Conservation (phyloP, 2,797 vertebrate species). For the Aldrovandia affinis region DNA sequence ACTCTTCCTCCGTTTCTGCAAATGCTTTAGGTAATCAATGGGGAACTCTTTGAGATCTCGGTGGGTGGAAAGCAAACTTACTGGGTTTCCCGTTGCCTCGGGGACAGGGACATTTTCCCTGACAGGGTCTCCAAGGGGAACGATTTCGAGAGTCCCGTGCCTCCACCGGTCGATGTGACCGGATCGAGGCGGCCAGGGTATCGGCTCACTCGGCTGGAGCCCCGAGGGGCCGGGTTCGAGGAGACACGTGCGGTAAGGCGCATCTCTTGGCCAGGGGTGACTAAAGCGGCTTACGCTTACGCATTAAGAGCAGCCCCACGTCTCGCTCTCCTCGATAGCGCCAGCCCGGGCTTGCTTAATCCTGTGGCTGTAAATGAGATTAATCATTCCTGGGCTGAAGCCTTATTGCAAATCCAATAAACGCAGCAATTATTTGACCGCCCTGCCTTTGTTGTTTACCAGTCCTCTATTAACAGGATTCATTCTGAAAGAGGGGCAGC, state of each 20-base stretch:
- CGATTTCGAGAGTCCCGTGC: not conserved
- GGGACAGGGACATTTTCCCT: not conserved
- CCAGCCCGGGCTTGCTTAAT: not conserved
- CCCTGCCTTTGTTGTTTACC: conserved; percentile 25
- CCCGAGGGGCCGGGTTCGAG: not conserved
- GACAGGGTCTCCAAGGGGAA: not conserved
- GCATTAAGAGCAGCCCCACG: not conserved
- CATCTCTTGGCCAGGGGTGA: not conserved
- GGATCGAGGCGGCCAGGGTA: not conserved
- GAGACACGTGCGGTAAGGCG: no score
- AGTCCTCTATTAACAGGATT: conserved; percentile 20
- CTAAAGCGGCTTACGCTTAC: not conserved
- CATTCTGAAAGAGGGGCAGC: not conserved
- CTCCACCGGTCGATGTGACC: not conserved
- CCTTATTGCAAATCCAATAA: conserved; percentile 43
- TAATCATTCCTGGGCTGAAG: conserved; percentile 34
- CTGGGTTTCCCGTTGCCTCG: not conserved
- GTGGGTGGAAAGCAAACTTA: not conserved
- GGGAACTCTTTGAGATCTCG: not conserved
- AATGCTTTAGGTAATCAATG: not conserved
- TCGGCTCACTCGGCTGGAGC: not conserved
- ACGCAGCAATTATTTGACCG: conserved; percentile 29
- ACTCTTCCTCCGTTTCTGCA: not conserved
- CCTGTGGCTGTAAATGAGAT: conserved; percentile 38
- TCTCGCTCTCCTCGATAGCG: not conserved